Conservation (phyloP, 2,888 invertebrate species). For the Parnassius apollo region DNA sequence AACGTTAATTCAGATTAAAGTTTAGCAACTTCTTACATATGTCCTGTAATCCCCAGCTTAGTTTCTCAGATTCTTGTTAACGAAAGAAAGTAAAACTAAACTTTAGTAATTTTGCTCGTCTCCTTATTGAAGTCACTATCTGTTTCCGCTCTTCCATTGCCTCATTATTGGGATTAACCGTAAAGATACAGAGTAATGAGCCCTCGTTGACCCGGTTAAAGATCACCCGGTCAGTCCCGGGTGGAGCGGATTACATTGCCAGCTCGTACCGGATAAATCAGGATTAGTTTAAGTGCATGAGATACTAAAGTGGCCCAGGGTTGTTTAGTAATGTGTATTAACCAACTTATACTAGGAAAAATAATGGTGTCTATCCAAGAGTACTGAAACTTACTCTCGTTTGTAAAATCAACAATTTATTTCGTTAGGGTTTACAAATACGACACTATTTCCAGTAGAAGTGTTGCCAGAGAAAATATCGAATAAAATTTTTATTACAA, state of each 20-base stretch:
- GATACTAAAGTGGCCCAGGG: conserved; percentile 24
- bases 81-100: conserved; percentile 11
- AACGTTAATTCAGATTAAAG: not conserved
- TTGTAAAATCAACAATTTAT: conserved; percentile 12
- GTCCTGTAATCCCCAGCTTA: conserved; percentile 6
- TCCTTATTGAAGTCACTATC: not conserved
- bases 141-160: not conserved
- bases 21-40: conserved; percentile 8
- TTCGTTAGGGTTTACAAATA: not conserved
- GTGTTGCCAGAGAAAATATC: not conserved
- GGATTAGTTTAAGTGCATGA: conserved; percentile 39
- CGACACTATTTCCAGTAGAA: conserved; percentile 1
- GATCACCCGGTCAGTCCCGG: conserved; percentile 26
- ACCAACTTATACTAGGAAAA: conserved; percentile 7
- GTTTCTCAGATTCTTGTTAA: conserved; percentile 2
- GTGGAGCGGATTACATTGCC: conserved; percentile 30
- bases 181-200: conserved; percentile 30
- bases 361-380: conserved; percentile 16
- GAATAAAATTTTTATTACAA: no score
- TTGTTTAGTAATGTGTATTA: conserved; percentile 17
- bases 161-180: conserved; percentile 25
- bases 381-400: conserved; percentile 10
- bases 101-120: conserved; percentile 13
- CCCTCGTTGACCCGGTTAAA: conserved; percentile 30
- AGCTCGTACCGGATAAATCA: conserved; percentile 35